phyloP scores from a whole-genome alignment of 2,113 vertebrate genomes.

The Dasypus novemcinctus region DNA sequence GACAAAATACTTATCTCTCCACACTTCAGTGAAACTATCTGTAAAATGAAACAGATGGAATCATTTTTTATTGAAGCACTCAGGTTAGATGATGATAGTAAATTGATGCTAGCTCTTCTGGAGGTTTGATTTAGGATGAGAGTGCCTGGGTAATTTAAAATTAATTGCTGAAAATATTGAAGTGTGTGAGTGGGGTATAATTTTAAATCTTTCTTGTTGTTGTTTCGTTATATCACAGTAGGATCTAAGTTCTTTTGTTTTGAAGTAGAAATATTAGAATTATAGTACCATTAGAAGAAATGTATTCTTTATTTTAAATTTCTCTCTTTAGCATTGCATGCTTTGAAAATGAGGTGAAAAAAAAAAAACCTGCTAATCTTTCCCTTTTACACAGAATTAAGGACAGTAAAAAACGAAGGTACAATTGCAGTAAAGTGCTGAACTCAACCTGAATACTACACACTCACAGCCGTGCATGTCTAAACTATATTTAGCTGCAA shows the following conservation, averaged over 20 bases:
- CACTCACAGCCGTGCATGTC: background rate
- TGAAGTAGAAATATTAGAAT: constrained; percentile 3
- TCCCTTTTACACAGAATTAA: background rate
- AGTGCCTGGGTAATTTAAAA: constrained; percentile 10
- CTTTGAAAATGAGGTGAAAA: background rate
- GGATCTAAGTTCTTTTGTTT: background rate
- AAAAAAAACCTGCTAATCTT: background rate
- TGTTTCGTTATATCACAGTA: background rate
- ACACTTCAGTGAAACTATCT: background rate
- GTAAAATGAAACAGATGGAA: background rate
- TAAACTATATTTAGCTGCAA: background rate
- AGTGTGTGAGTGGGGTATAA: background rate
- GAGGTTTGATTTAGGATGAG: background rate
- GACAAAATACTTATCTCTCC: background rate
- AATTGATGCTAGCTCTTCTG: background rate
- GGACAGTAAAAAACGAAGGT: background rate
- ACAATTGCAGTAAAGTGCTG: background rate
- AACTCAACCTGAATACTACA: background rate
- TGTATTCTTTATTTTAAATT: constrained; percentile 18
- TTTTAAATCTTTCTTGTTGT: background rate
- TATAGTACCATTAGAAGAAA: background rate
- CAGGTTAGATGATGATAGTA: background rate
- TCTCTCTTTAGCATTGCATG: background rate
- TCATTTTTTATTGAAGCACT: background rate
- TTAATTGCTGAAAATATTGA: background rate